These are phyloP conservation scores for Petroica traversi DNA, from an alignment of 2,113 vertebrate genomes.

Conservation along the genomic window DNA sequence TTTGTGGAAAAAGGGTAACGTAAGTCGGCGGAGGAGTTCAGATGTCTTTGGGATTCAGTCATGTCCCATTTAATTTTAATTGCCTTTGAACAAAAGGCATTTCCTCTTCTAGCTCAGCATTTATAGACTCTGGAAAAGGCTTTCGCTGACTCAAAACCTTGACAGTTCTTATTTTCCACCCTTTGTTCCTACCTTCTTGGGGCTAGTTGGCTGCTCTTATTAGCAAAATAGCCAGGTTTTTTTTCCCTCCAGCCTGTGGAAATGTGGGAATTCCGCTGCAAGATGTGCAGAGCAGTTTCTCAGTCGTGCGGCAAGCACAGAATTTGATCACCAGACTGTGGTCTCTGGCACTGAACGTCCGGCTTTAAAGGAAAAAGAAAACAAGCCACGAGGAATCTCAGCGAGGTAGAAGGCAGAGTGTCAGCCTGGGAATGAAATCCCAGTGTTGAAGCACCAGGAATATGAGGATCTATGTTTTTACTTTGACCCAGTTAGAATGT, in stretches of 20 bases:
- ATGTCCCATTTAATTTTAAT: conserved; percentile 61
- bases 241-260: neutral
- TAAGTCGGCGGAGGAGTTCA: neutral
- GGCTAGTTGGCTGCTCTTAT: conserved; percentile 19
- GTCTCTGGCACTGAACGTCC: neutral
- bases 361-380: neutral
- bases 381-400: neutral
- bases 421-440: neutral
- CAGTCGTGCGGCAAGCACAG: neutral
- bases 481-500: neutral
- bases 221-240: neutral
- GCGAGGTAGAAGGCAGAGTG: neutral
- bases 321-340: neutral
- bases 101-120: conserved; percentile 18
- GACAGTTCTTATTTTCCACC: neutral
- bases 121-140: conserved; percentile 9
- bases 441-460: fast-evolving
- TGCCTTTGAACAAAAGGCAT: conserved; percentile 58
- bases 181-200: conserved; percentile 8
- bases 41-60: conserved; percentile 19
- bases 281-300: neutral
- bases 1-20: neutral
- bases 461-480: neutral
- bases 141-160: conserved; percentile 35
- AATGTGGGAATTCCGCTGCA: conserved; percentile 4